phyloP scores from a whole-genome alignment of 2,113 vertebrate genomes.

The Ceyx cyanopectus region DNA sequence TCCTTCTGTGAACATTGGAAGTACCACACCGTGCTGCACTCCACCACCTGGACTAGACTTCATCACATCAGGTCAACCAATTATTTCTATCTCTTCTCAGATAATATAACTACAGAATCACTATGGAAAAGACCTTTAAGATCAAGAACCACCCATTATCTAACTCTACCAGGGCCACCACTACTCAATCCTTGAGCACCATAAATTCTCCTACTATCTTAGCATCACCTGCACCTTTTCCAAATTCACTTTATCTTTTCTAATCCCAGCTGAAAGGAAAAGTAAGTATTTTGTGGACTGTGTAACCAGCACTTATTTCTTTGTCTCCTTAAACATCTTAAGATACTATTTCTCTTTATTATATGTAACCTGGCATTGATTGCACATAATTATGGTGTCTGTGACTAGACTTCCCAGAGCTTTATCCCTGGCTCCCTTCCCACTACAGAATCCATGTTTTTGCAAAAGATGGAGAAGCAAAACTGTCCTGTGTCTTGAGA shows the following conservation, averaged over 20 bases:
- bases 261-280: neutral
- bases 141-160: no score
- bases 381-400: neutral
- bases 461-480: neutral
- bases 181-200: no score
- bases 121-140: no score
- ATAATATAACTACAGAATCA: neutral
- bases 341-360: neutral
- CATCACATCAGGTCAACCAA: neutral
- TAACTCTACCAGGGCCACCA: no score
- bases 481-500: neutral
- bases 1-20: neutral
- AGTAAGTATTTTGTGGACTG: neutral
- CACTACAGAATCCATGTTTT: neutral
- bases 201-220: neutral
- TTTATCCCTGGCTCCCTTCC: neutral
- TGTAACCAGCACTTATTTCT: neutral
- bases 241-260: neutral
- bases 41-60: neutral
- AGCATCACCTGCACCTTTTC: neutral
- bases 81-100: neutral
- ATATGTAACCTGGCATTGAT: neutral
- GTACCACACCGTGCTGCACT: accelerated
- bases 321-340: neutral
- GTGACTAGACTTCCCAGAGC: neutral